Conservation (phyloP, 2,113 vertebrate genomes). For the Paratilapia polleni region DNA sequence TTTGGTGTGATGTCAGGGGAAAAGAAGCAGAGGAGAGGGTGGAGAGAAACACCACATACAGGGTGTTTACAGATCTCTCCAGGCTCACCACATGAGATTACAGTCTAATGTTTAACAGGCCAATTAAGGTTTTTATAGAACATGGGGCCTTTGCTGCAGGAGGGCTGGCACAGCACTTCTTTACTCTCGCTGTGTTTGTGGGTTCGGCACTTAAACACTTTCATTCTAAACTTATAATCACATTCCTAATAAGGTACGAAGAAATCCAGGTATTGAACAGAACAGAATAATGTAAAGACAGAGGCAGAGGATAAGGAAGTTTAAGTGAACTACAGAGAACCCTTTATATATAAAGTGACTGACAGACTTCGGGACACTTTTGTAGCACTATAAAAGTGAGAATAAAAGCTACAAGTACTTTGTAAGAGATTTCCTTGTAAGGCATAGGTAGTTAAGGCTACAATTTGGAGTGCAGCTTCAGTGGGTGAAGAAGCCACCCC, state of each 20-base stretch:
- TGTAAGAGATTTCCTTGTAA: conserved; percentile 8
- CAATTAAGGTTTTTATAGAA: conserved; percentile 76
- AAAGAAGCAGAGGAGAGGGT: conserved; percentile 9
- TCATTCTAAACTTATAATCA: conserved; percentile 18
- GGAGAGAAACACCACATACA: conserved; percentile 53
- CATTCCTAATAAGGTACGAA: conserved; percentile 15
- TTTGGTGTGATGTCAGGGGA: conserved; percentile 25
- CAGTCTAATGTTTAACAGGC: conserved; percentile 70
- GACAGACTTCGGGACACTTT: conserved; percentile 32
- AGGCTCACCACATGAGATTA: conserved; percentile 69
- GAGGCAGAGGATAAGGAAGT: conserved; percentile 18
- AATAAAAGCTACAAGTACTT: conserved; percentile 35
- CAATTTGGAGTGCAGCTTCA: conserved; percentile 21
- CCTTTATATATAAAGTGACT: conserved; percentile 22
- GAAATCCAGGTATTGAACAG: not conserved
- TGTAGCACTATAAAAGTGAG: conserved; percentile 40
- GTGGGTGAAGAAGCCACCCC: conserved; percentile 26
- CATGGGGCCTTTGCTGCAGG: conserved; percentile 38
- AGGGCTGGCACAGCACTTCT: conserved; percentile 40
- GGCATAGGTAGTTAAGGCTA: not conserved
- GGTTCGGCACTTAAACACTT: conserved; percentile 33
- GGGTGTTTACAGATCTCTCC: conserved; percentile 72
- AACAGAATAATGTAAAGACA: not conserved
- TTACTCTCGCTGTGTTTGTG: conserved; percentile 24
- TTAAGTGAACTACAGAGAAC: not conserved